Percentiles rank a stretch among this genome's conserved stretches.
These are phyloP conservation scores for Hozukius guyotensis DNA, from an alignment of 2,797 vertebrate genomes.

Conservation along the genomic window DNA sequence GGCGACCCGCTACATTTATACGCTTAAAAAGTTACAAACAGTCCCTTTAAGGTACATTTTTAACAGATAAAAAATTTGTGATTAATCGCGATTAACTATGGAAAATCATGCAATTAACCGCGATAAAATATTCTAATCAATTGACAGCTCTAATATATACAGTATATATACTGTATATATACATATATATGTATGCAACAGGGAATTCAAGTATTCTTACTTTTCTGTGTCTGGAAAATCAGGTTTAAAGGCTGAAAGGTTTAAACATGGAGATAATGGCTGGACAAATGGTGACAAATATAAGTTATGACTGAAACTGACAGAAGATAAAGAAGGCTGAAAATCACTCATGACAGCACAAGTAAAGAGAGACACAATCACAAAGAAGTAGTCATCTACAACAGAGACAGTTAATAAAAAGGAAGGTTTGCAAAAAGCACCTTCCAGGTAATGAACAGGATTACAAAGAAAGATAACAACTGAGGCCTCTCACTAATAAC, in stretches of 20 bases:
- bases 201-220: not conserved
- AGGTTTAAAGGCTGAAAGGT: not conserved
- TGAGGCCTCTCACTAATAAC: conserved; percentile 22
- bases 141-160: too few relatives aligned
- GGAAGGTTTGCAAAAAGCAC: not conserved
- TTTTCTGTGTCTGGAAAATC: not conserved
- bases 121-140: too few relatives aligned
- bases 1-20: too few relatives aligned
- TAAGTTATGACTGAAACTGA: not conserved
- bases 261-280: not conserved
- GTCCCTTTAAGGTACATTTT: too few relatives aligned
- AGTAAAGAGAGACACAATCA: not conserved
- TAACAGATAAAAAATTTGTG: too few relatives aligned
- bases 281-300: not conserved
- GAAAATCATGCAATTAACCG: too few relatives aligned
- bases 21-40: too few relatives aligned
- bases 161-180: too few relatives aligned
- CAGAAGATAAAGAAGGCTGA: not conserved
- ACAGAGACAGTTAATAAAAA: not conserved
- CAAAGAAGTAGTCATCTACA: not conserved
- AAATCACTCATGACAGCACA: not conserved
- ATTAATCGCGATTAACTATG: too few relatives aligned
- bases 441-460: not conserved
- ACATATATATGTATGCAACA: not conserved
- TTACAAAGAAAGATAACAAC: conserved; percentile 5